These are phyloP conservation scores for Ophion slaviceki DNA, from an alignment of 2,888 invertebrate species.

Conservation along the genomic window DNA sequence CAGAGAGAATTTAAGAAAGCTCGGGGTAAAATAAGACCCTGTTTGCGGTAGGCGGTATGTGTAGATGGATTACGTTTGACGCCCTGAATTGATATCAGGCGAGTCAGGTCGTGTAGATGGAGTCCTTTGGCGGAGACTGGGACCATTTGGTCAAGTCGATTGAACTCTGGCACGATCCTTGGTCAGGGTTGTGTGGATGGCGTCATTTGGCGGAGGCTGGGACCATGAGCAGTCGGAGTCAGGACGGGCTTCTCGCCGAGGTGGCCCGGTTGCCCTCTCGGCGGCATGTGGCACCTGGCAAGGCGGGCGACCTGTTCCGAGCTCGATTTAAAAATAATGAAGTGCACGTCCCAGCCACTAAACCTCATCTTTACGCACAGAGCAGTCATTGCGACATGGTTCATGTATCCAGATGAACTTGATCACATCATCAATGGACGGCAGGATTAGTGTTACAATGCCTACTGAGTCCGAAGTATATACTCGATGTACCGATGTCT, in stretches of 20 bases:
- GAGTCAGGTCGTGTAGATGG: slow-evolving; percentile 23
- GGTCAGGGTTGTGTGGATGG: slow-evolving; percentile 11
- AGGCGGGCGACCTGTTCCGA: not conserved
- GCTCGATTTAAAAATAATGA: not conserved
- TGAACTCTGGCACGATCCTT: slow-evolving; percentile 1
- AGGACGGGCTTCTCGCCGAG: too few species aligned
- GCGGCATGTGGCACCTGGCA: too few species aligned
- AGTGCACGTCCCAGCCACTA: too few species aligned
- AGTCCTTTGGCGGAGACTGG: not conserved
- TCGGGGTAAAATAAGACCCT: slow-evolving; percentile 53
- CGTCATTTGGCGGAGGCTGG: not conserved
- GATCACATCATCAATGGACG: slow-evolving; percentile 1
- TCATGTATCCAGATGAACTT: slow-evolving; percentile 3
- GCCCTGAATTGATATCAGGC: slow-evolving; percentile 50
- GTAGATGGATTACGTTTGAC: slow-evolving; percentile 60
- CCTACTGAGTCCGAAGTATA: not conserved
- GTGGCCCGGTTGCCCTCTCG: too few species aligned
- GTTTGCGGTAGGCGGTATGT: slow-evolving; percentile 60
- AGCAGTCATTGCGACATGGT: slow-evolving; percentile 1
- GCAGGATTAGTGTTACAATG: not conserved
- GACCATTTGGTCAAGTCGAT: slow-evolving; percentile 18
- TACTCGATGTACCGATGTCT: not conserved
- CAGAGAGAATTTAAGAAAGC: slow-evolving; percentile 66
- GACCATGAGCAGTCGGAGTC: too few species aligned
- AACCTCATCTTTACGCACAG: not conserved